Percentiles rank a stretch among this genome's conserved stretches.
Conservation (phyloP, 2,797 vertebrate species). For the Myiothlypis chrysogaster region DNA sequence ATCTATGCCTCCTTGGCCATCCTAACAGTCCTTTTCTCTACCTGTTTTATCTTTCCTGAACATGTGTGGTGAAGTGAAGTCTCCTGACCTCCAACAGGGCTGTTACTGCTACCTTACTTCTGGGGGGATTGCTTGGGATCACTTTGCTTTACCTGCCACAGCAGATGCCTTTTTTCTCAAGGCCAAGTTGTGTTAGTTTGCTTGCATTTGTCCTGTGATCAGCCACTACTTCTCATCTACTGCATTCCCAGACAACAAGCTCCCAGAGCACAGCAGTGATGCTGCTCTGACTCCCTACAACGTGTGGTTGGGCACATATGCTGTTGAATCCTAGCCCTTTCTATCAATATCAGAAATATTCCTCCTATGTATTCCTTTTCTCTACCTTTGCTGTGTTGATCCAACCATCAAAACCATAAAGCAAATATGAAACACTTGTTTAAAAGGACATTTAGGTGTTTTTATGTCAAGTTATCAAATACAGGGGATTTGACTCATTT, state of each 20-base stretch:
- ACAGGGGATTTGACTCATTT: not conserved
- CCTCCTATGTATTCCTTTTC: not conserved
- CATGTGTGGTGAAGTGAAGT: not conserved
- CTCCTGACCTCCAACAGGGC: not conserved
- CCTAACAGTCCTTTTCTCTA: not conserved
- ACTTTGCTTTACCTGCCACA: not conserved
- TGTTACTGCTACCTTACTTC: not conserved
- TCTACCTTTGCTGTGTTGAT: not conserved
- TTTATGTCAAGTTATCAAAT: not conserved
- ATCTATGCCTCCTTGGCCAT: not conserved
- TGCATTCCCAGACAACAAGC: not conserved
- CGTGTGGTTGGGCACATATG: fast-evolving
- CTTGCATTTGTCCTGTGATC: not conserved
- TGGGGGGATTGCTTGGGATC: not conserved
- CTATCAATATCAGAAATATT: not conserved
- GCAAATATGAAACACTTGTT: not conserved
- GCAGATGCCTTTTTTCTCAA: not conserved
- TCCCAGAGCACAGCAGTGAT: not conserved
- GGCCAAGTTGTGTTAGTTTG: not conserved
- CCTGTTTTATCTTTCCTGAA: not conserved
- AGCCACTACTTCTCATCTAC: not conserved
- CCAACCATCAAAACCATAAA: not conserved
- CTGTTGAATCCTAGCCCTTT: not conserved
- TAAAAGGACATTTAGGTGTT: not conserved
- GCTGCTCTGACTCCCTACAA: not conserved